Percentiles rank a stretch among this genome's conserved stretches.
These are phyloP conservation scores for Caenorhabditis brenneri DNA, from an alignment of 1,140 invertebrate genomes.

Conservation along the genomic window DNA sequence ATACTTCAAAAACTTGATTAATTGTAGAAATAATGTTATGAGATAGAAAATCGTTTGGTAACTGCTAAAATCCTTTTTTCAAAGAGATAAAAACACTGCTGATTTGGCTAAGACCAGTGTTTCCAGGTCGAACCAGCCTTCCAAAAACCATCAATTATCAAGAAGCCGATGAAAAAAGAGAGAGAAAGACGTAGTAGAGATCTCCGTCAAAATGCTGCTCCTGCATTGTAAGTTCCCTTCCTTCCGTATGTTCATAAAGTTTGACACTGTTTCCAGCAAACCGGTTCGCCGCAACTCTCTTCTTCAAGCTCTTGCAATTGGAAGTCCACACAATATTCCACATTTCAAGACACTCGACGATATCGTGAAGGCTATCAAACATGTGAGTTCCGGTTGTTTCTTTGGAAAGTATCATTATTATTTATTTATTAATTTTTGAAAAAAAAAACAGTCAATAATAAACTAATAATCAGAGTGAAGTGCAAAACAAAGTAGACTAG, in stretches of 20 bases:
- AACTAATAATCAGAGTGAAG: not conserved
- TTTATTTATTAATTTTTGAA: too few relatives aligned
- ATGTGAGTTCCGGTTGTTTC: too few relatives aligned
- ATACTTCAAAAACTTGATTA: too few relatives aligned
- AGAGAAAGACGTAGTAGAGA: slow-evolving; percentile 62
- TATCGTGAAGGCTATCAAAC: slow-evolving; percentile 68
- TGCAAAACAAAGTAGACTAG: not conserved
- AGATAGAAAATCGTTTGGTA: too few relatives aligned
- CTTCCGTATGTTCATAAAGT: not conserved
- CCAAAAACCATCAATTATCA: slow-evolving; percentile 64
- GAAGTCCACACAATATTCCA: slow-evolving; percentile 68
- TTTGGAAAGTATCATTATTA: too few relatives aligned
- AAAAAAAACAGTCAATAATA: not conserved
- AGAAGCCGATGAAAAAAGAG: slow-evolving; percentile 71
- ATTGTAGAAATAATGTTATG: too few relatives aligned
- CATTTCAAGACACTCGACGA: slow-evolving; percentile 70
- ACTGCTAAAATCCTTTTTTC: not conserved
- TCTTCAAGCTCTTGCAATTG: slow-evolving; percentile 70
- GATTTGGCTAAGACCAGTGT: too few relatives aligned
- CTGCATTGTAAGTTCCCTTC: slow-evolving; percentile 62
- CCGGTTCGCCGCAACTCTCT: slow-evolving; percentile 68
- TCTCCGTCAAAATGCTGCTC: slow-evolving; percentile 66
- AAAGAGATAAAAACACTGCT: not conserved
- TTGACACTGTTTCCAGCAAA: slow-evolving; percentile 57
- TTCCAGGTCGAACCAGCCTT: slow-evolving; percentile 48